These are phyloP conservation scores for Strix occidentalis DNA, from an alignment of 2,797 vertebrate species.

Conservation along the genomic window DNA sequence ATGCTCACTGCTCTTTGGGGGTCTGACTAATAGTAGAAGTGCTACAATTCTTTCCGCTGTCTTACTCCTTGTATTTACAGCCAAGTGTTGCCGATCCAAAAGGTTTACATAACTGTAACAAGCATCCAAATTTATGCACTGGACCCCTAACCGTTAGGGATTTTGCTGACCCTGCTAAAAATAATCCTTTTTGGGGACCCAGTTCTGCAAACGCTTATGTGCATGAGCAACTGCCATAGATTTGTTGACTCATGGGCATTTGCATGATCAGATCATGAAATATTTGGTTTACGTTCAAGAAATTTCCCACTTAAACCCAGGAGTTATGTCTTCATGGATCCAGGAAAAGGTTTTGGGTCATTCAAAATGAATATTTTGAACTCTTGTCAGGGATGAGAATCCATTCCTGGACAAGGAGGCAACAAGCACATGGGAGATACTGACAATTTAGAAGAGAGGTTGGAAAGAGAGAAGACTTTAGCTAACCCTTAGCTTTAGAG, in stretches of 20 bases:
- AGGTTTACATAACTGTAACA: neutral
- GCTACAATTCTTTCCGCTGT: constrained; percentile 7
- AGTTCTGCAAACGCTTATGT: neutral
- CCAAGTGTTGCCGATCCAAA: neutral
- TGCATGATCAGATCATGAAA: neutral
- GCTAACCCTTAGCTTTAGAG: neutral
- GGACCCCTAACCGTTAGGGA: neutral
- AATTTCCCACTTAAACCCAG: neutral
- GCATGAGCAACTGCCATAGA: neutral
- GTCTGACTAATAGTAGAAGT: constrained; percentile 20
- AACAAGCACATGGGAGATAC: neutral
- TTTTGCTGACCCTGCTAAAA: neutral
- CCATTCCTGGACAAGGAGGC: neutral
- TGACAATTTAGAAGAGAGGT: neutral
- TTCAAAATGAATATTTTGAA: neutral
- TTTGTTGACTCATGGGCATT: neutral
- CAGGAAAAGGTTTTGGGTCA: neutral
- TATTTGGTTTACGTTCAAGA: neutral
- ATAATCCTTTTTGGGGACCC: neutral
- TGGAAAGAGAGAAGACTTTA: neutral
- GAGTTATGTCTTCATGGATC: neutral
- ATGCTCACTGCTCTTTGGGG: neutral
- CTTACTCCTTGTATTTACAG: neutral
- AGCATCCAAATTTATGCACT: neutral
- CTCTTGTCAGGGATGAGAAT: neutral